Evolutionary conservation across 2,797 vertebrate species (phyloP).

Genomic region (Simalia tracyae): DNA sequence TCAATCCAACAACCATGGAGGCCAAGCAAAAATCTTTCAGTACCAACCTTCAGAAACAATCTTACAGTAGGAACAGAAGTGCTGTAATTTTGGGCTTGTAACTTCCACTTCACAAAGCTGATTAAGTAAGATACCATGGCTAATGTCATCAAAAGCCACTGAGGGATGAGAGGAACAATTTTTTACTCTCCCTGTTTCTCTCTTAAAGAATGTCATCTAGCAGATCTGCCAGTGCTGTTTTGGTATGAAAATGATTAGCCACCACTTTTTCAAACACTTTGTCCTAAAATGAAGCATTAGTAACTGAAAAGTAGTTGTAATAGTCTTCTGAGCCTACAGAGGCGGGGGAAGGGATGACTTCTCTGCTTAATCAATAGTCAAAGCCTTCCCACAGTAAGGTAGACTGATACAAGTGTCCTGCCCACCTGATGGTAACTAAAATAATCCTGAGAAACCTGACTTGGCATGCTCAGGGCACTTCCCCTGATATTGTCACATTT

Average conservation of each 20-base stretch:
- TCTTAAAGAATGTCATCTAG: neutral
- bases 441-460: neutral
- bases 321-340: neutral
- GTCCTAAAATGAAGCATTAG: neutral
- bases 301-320: neutral
- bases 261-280: neutral
- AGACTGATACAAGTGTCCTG: neutral
- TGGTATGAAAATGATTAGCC: neutral
- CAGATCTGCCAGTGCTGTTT: neutral
- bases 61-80: neutral
- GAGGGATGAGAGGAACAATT: neutral
- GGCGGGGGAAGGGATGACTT: neutral
- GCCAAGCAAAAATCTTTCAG: neutral
- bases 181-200: neutral
- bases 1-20: neutral
- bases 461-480: neutral
- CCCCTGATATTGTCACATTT: neutral
- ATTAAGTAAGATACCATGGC: neutral
- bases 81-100: neutral
- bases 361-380: neutral
- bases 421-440: neutral
- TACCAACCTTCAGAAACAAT: neutral
- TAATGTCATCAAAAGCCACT: neutral
- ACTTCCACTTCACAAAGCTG: neutral
- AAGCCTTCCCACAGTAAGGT: neutral